phyloP scores from a whole-genome alignment of 2,113 vertebrate genomes.

The Pristiophorus japonicus region DNA sequence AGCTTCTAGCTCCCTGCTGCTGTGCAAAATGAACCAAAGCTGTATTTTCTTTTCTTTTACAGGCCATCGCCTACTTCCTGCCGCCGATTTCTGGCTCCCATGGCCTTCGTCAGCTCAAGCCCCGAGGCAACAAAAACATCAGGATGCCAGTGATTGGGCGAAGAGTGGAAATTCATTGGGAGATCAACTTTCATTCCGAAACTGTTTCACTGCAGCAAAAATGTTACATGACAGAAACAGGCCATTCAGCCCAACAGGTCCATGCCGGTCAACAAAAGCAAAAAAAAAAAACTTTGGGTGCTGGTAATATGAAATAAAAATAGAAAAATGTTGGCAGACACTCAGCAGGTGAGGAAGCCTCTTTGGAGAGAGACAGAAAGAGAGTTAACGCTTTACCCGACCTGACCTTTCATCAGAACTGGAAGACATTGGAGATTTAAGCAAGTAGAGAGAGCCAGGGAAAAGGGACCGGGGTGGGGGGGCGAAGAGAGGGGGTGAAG shows the following conservation, averaged over 20 bases:
- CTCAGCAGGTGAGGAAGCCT: neutral
- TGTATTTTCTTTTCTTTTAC: no score
- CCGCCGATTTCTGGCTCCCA: neutral
- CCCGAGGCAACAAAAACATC: neutral
- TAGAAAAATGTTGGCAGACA: neutral
- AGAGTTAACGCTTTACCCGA: neutral
- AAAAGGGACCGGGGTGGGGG: neutral
- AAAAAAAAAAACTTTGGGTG: neutral
- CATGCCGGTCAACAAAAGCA: neutral
- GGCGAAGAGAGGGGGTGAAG: no score
- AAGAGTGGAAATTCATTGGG: neutral
- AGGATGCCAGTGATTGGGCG: neutral
- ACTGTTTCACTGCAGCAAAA: neutral
- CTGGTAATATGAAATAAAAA: neutral
- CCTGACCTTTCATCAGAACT: neutral
- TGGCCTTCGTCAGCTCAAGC: neutral
- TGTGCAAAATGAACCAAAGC: neutral
- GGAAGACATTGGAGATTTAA: neutral
- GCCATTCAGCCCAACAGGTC: neutral
- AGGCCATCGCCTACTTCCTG: neutral
- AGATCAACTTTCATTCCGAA: neutral
- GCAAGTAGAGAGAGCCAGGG: neutral
- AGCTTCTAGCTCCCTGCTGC: neutral
- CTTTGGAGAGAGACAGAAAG: neutral
- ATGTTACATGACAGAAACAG: neutral